Evolutionary conservation across 2,797 vertebrate species (phyloP).

Genomic region (Brachyalestes nurse): DNA sequence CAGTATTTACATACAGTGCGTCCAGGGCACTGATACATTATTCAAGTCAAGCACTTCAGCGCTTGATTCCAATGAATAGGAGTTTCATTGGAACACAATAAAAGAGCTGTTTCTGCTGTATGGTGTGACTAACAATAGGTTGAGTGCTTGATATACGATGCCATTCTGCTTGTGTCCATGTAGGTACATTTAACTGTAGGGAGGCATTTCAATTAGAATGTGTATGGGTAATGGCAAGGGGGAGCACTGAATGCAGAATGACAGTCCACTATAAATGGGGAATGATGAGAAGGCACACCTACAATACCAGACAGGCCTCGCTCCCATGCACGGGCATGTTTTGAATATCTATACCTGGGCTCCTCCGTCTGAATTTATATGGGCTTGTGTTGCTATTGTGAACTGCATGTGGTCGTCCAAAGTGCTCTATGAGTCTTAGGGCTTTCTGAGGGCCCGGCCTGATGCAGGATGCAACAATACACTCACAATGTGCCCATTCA

Average conservation of each 20-base stretch:
- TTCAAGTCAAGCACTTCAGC: conserved; percentile 71
- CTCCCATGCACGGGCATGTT: conserved; percentile 18
- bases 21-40: conserved; percentile 75
- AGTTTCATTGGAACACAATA: conserved; percentile 76
- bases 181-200: conserved; percentile 75
- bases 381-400: background rate
- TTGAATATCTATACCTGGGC: conserved; percentile 39
- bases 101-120: conserved; percentile 69
- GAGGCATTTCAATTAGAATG: conserved; percentile 75
- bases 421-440: background rate
- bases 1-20: conserved; percentile 81
- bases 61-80: conserved; percentile 76
- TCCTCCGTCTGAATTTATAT: conserved; percentile 28
- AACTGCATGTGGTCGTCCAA: conserved; percentile 1
- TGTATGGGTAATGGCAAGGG: conserved; percentile 70
- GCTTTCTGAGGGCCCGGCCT: background rate
- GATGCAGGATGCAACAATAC: background rate
- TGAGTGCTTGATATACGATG: conserved; percentile 65
- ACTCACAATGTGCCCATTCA: background rate
- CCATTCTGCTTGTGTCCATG: conserved; percentile 64
- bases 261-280: conserved; percentile 53
- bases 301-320: conserved; percentile 20
- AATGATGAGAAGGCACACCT: conserved; percentile 38
- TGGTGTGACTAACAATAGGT: conserved; percentile 71
- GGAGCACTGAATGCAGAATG: conserved; percentile 68